Percentiles rank a stretch among this genome's conserved stretches.
phyloP scores from a whole-genome alignment of 37 sponge, comb jelly and placozoan genomes.

The Crambe crambe region DNA sequence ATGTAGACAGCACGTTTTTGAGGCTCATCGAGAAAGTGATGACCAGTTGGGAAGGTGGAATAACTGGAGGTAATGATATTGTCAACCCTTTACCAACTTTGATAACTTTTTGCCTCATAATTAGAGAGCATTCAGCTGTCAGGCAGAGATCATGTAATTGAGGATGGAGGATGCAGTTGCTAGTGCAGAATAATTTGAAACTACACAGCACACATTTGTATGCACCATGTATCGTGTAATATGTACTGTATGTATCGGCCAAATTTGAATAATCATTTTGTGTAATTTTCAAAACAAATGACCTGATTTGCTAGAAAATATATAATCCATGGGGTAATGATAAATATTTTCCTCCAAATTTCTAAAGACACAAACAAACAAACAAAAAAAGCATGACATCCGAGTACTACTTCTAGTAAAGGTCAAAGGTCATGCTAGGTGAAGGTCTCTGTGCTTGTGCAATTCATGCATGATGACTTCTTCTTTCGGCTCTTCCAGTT shows the following conservation, averaged over 20 bases:
- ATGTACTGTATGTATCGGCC: no score
- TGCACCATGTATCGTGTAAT: neutral
- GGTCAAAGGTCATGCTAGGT: no score
- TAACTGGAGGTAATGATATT: neutral
- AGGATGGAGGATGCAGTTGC: neutral
- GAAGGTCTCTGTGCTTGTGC: conserved; percentile 59
- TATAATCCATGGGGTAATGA: no score
- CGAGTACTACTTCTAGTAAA: no score
- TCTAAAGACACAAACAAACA: no score
- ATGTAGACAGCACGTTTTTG: conserved; percentile 34
- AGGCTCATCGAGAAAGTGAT: conserved; percentile 34
- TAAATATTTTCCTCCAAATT: no score
- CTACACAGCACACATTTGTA: neutral
- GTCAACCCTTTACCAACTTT: neutral
- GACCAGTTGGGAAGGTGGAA: conserved; percentile 12
- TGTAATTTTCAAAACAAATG: no score
- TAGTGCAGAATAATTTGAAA: neutral
- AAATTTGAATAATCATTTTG: no score
- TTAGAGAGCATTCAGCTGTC: neutral
- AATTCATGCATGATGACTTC: conserved; percentile 68
- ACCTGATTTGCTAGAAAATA: no score
- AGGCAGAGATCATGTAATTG: neutral
- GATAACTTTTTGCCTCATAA: neutral
- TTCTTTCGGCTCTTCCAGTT: conserved; percentile 71
- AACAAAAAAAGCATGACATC: no score